A percentile compares a stretch with the other conserved stretches of the same genome.
These are phyloP conservation scores for Empidonax traillii DNA, from an alignment of 2,113 vertebrate species.

Conservation along the genomic window DNA sequence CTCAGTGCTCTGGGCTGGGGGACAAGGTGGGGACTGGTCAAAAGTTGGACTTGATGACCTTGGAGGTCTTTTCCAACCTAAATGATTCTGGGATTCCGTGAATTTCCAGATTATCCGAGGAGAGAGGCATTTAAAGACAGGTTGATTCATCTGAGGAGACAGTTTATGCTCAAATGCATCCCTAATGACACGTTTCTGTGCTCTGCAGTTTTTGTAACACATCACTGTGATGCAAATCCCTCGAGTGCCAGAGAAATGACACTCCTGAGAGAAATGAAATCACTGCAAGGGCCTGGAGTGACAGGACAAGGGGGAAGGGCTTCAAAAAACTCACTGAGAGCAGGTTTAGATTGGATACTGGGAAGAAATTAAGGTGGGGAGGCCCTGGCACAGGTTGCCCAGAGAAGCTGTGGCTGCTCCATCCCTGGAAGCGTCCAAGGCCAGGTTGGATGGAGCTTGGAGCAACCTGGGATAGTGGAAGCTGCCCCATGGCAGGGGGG, in stretches of 20 bases:
- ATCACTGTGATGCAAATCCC: accelerated
- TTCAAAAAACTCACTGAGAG: background rate
- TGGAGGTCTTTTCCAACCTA: background rate
- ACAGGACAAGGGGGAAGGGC: background rate
- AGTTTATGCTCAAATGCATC: background rate
- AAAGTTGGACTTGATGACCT: accelerated
- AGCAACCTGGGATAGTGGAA: background rate
- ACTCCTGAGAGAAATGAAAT: background rate
- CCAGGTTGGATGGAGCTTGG: accelerated
- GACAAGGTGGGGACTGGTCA: background rate
- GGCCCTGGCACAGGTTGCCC: accelerated
- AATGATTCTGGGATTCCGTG: background rate
- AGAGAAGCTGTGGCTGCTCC: background rate
- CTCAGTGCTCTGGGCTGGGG: background rate
- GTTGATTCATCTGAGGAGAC: background rate
- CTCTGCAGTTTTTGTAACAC: background rate
- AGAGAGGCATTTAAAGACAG: background rate
- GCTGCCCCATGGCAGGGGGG: accelerated
- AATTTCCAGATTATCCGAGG: background rate
- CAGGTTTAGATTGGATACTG: background rate
- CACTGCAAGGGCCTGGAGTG: background rate
- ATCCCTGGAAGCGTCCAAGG: background rate
- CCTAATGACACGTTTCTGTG: background rate
- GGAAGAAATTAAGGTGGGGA: background rate
- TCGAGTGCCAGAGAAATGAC: background rate